Percentiles rank a stretch among this genome's conserved stretches.
Evolutionary conservation across 2,113 vertebrate species (phyloP).

Genomic region (Ailuropoda melanoleuca): DNA sequence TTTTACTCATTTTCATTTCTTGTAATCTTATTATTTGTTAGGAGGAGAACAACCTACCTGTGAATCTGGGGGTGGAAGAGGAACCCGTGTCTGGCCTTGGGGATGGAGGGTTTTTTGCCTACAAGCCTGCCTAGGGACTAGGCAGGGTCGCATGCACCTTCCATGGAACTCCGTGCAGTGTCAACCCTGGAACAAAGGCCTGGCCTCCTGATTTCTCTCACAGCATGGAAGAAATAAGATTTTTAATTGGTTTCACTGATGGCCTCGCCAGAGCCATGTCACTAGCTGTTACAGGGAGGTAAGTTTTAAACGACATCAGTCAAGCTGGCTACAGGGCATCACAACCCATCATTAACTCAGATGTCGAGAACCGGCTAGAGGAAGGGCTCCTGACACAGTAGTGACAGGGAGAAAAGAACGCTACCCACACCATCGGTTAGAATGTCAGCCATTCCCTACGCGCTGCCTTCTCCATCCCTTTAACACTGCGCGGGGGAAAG

Average conservation of each 20-base stretch:
- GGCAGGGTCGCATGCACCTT: background rate
- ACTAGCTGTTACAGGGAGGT: background rate
- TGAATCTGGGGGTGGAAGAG: background rate
- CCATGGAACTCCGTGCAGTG: background rate
- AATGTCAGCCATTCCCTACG: background rate
- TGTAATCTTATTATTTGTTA: conserved; percentile 40
- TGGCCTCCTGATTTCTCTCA: conserved; percentile 40
- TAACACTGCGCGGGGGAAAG: background rate
- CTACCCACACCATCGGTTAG: fast-evolving
- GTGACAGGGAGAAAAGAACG: background rate
- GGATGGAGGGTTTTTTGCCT: background rate
- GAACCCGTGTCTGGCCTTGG: background rate
- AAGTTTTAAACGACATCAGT: background rate
- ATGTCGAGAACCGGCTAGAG: background rate
- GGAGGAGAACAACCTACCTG: background rate
- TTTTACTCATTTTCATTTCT: conserved; percentile 53
- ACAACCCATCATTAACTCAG: background rate
- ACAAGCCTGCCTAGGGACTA: background rate
- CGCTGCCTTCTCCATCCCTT: background rate
- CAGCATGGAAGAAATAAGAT: conserved; percentile 63
- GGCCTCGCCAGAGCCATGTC: background rate
- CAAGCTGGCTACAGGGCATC: background rate
- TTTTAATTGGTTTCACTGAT: conserved; percentile 63
- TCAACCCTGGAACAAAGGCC: background rate
- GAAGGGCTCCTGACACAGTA: background rate